phyloP scores from a whole-genome alignment of 2,113 vertebrate genomes.

The Columbina picui region DNA sequence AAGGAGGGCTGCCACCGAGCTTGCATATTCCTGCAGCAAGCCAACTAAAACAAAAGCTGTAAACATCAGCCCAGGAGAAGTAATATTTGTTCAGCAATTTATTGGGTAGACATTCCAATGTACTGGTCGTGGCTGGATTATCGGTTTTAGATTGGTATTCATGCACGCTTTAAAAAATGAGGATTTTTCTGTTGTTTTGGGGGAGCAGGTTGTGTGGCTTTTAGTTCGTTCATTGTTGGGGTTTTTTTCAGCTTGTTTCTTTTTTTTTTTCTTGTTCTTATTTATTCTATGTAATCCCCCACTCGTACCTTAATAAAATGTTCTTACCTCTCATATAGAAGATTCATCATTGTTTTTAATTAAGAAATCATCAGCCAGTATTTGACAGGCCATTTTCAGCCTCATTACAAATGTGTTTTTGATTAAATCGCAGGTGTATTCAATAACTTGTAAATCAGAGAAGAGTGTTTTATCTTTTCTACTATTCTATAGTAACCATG shows the following conservation, averaged over 20 bases:
- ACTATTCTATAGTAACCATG: background rate
- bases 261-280: background rate
- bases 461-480: slow-evolving; percentile 11
- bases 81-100: background rate
- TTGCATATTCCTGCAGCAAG: background rate
- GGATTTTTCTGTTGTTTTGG: background rate
- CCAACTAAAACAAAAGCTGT: background rate
- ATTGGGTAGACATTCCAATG: background rate
- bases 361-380: slow-evolving; percentile 58
- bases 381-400: slow-evolving; percentile 62
- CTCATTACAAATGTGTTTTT: slow-evolving; percentile 49
- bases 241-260: background rate
- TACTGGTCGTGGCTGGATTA: background rate
- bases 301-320: slow-evolving; percentile 11
- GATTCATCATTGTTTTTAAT: slow-evolving; percentile 58
- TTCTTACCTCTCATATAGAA: background rate
- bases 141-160: background rate
- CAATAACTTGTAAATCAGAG: slow-evolving; percentile 49
- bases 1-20: background rate
- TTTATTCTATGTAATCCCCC: background rate
- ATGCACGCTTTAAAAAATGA: background rate
- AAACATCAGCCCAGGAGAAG: background rate
- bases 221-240: fast-evolving
- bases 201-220: too few relatives aligned
- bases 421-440: slow-evolving; percentile 62